phyloP scores from a whole-genome alignment of 2,888 invertebrate species.

The Chalcis sispes region DNA sequence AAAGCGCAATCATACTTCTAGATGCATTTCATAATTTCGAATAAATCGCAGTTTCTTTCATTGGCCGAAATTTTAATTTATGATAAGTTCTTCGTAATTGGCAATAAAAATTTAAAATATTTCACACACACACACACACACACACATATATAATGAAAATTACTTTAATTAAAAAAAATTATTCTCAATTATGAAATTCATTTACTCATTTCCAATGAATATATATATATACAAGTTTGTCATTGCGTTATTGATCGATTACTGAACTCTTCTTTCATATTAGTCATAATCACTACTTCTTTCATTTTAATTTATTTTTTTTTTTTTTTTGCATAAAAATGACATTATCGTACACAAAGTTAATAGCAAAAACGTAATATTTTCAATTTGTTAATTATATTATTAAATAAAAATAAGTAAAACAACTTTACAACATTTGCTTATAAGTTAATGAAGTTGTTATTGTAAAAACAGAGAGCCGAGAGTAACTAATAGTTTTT shows the following conservation, averaged over 20 bases:
- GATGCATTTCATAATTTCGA: conserved; percentile 2
- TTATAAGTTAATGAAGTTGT: conserved; percentile 4
- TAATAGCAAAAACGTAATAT: too few relatives aligned
- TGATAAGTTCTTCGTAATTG: too few relatives aligned
- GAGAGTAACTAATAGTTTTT: conserved; percentile 29
- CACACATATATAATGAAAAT: neutral
- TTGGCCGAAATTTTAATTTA: too few relatives aligned
- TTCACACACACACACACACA: neutral
- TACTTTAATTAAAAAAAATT: neutral
- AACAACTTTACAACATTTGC: conserved; percentile 9
- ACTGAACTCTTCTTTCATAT: conserved; percentile 32
- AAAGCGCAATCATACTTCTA: conserved; percentile 13
- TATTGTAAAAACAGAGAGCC: conserved; percentile 20
- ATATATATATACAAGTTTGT: conserved; percentile 23
- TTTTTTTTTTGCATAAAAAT: conserved; percentile 8
- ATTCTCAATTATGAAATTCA: conserved; percentile 7
- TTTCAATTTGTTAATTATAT: conserved; percentile 2
- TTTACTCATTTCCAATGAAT: conserved; percentile 1
- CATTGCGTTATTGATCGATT: conserved; percentile 43
- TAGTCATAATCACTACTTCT: conserved; percentile 26
- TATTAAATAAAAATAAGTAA: conserved; percentile 26
- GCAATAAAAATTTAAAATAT: too few relatives aligned
- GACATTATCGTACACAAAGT: too few relatives aligned
- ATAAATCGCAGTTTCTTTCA: too few relatives aligned
- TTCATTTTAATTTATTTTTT: conserved; percentile 24